phyloP scores from a whole-genome alignment of 2,888 invertebrate species.

The Idaea aversata region DNA sequence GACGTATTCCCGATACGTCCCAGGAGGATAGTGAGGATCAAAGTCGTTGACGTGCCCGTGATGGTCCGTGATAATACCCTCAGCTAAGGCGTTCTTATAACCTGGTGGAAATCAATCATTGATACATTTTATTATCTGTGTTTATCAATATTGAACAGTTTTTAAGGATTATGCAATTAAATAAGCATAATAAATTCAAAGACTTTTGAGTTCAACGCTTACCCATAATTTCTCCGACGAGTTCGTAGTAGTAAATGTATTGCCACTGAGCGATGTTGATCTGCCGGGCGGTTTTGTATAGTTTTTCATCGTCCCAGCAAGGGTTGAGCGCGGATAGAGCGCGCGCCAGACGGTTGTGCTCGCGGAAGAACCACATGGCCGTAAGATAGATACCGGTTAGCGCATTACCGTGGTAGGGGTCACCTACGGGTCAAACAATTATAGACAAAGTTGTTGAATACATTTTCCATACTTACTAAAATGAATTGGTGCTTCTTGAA shows the following conservation, averaged over 20 bases:
- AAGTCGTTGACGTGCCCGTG: slow-evolving; percentile 81
- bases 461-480: too few species aligned
- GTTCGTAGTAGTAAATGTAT: slow-evolving; percentile 90
- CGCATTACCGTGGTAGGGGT: slow-evolving; percentile 28
- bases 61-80: slow-evolving; percentile 40
- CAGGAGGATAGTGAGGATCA: slow-evolving; percentile 76
- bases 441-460: neutral
- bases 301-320: slow-evolving; percentile 91
- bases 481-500: too few species aligned
- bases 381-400: slow-evolving; percentile 32
- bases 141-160: neutral
- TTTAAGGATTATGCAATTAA: neutral
- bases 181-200: neutral
- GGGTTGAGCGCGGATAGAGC: slow-evolving; percentile 82
- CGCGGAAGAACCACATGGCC: slow-evolving; percentile 42
- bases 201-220: slow-evolving; percentile 49
- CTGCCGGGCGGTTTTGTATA: slow-evolving; percentile 81
- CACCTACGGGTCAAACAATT: slow-evolving; percentile 23
- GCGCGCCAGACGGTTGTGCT: slow-evolving; percentile 1
- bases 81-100: slow-evolving; percentile 32
- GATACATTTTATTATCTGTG: neutral
- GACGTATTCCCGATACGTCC: slow-evolving; percentile 81
- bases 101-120: slow-evolving; percentile 21
- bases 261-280: slow-evolving; percentile 89
- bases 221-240: slow-evolving; percentile 87